Conservation (phyloP, 2,113 vertebrate species). For the Podarcis raffonei region DNA sequence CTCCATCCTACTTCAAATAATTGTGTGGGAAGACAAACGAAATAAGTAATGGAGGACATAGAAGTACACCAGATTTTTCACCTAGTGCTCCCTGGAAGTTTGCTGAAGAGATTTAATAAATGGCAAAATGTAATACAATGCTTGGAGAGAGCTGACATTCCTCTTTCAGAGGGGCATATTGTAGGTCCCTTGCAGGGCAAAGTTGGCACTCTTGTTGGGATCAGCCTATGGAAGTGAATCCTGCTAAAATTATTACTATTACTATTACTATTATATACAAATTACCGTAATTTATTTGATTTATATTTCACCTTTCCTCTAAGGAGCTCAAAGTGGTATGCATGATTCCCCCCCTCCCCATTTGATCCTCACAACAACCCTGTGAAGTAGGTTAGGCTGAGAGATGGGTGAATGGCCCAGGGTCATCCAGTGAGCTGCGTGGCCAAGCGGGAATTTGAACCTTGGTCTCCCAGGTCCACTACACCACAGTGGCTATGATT, state of each 20-base stretch:
- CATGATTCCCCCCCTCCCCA: no score
- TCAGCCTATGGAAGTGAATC: accelerated
- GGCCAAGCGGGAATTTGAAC: no score
- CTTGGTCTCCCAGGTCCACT: no score
- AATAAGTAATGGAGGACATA: not conserved
- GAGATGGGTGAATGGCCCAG: no score
- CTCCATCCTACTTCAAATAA: conserved; percentile 24
- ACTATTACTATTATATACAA: no score
- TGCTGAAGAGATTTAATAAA: not conserved
- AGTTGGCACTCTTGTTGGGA: not conserved
- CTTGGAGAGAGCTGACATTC: not conserved
- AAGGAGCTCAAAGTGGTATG: no score
- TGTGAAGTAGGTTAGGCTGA: no score
- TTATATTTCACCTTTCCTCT: no score
- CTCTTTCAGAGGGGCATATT: not conserved
- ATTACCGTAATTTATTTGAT: no score
- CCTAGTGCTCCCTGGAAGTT: conserved; percentile 11
- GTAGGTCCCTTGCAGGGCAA: not conserved
- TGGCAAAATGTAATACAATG: not conserved
- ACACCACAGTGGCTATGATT: no score
- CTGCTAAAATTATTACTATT: not conserved
- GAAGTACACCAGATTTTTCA: not conserved
- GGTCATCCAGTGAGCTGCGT: no score
- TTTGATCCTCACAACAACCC: no score
- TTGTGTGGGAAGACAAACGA: not conserved